Base-by-base conservation (phyloP, 1,140 invertebrate genomes). In the Panonychus citri region DNA sequence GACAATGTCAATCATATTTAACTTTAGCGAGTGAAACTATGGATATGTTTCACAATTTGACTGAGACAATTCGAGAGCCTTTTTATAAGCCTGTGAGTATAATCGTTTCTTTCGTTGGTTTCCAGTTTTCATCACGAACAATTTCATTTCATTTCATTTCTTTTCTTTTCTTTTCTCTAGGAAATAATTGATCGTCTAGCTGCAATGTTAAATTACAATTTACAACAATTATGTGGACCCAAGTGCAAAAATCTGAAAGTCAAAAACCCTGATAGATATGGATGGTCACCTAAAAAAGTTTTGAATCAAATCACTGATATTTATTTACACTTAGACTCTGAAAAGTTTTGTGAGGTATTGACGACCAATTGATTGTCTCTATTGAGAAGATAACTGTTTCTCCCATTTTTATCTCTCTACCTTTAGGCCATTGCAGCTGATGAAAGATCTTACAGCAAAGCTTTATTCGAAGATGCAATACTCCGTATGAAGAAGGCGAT, bases 1-100 rank as follows among this genome's bases (percentile, higher is more conserved):
- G 89, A 40, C 87, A 93, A 67, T 94, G 90, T 68, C 78, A 84
- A 55, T 94, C 87, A 0, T 97, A 96, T 71, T 74, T 97, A 51
- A 93, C 89, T 10, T 71, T 97, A 27, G 91, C 89, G 24, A 79
- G 81, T 60, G 91, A 97, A 67, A 97, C 91, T 5, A 89, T 98
- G 48, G 86, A 96, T 64, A 93, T 97, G 87, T 86, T 98, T 69
- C 84, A 94, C 66, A 95, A 96, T 70, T 73, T 98, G 52, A 96
- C 91, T 7, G 79, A 83, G 51, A 83, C 93, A 63, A 94, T 96
- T 55, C 83, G 83, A 61, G 82, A 90, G 66, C 90, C 91, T 21
- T 98, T 98, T 68, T 72, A 94, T 57, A 77, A 83, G 57, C 81
- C 85, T n/a, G 43, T 34, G 12, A 34, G 30, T 34, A n/a, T n/a